A percentile compares a stretch with the other conserved stretches of the same genome.
These are phyloP conservation scores for Machimus rusticus DNA, from an alignment of 2,888 invertebrate genomes.

Conservation along the genomic window DNA sequence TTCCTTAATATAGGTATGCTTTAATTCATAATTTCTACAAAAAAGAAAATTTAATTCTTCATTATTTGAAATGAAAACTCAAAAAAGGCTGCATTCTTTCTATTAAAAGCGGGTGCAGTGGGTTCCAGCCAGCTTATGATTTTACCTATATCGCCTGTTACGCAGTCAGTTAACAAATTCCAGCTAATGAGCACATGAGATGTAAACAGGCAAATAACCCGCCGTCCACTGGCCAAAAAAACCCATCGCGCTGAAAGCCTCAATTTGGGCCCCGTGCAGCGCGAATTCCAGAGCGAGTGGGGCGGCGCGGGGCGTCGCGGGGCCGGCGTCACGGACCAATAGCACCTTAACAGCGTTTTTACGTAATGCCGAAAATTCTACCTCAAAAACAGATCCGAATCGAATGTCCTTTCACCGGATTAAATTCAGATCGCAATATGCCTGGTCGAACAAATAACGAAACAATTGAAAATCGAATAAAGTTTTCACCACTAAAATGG, in stretches of 20 bases:
- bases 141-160: not conserved
- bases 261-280: not conserved
- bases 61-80: too few species aligned
- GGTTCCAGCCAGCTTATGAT: not conserved
- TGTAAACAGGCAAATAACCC: constrained; percentile 14
- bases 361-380: constrained; percentile 33
- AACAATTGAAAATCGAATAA: constrained; percentile 53
- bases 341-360: constrained; percentile 34
- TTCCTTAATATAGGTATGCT: too few species aligned
- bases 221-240: not conserved
- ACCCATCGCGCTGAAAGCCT: not conserved
- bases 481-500: constrained; percentile 49
- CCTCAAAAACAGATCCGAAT: constrained; percentile 41
- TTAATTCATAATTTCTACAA: too few species aligned
- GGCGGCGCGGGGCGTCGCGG: not conserved
- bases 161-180: not conserved
- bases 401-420: constrained; percentile 47
- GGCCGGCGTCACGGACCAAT: not conserved
- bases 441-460: constrained; percentile 52
- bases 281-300: not conserved
- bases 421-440: constrained; percentile 52
- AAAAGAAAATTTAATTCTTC: too few species aligned
- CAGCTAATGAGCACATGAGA: constrained; percentile 7
- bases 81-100: too few species aligned
- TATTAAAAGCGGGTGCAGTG: not conserved